Evolutionary conservation across 2,888 invertebrate genomes (phyloP), one percentile per base, ranked within the genome.

Genomic region (Rosalia funebris): DNA sequence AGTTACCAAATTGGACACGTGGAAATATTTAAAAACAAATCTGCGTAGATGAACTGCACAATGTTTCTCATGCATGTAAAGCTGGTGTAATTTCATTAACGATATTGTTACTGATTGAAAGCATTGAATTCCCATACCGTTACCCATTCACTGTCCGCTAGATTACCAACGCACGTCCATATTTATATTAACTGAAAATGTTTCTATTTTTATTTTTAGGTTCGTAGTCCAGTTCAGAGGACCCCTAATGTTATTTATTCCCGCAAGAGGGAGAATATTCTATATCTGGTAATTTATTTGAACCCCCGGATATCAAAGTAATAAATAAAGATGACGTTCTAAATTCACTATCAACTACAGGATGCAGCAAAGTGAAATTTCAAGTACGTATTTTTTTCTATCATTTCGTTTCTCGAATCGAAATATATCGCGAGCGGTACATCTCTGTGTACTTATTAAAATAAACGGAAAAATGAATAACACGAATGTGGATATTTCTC

Each of bases 301-400:
- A 50, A 10, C 14, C 20, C 25, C 39, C 11, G 31, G 39, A 16
- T 16, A 17, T 39, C 50, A 25, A 15, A 50, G 25, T 50, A 50
- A 25, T 50, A 50, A 36, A 37, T 50, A 50, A 50, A 25, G 39
- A 50, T 31, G 50, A 39, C 37, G 31, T 39, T 37, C 39, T 50
- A 50, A 34, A 39, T 47, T 37, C 37, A 50, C n/a, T 36, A 50
- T 19, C 19, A 36, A 36, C 50, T 50, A 50, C 50, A 50, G 15
- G 14, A 50, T 50, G 50, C 50, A 37, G 50, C 17, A 50, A 39
- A 39, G 50, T 50, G 50, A 50, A 50, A 17, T 20, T 25, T 48
- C 50, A 50, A 50, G 50, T 50, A 50, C 12, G 50, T 50, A 25
- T 25, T 25, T 25, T 25, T 25, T 25, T 25, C 25, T 25, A 5